phyloP scores from a whole-genome alignment of 1,140 invertebrate genomes.

The Planococcus citri region DNA sequence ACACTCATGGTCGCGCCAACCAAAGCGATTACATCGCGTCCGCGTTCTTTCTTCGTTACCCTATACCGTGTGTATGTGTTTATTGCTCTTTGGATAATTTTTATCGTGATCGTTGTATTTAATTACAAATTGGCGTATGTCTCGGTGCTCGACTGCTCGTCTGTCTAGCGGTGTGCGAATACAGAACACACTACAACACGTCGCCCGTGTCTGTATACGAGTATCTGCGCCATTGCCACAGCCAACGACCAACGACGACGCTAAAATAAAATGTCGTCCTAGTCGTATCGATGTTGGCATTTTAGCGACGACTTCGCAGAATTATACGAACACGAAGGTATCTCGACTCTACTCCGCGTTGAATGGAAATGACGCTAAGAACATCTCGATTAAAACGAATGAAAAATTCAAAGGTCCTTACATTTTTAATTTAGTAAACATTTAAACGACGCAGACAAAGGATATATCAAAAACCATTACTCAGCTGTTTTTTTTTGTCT shows the following conservation, averaged over 20 bases:
- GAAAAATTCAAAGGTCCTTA: neutral
- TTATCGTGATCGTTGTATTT: slow-evolving; percentile 10
- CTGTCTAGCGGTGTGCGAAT: neutral
- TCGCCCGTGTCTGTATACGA: no score
- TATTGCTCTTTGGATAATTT: neutral
- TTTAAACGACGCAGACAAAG: neutral
- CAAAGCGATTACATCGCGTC: slow-evolving; percentile 9
- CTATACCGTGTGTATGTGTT: neutral
- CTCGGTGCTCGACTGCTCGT: neutral
- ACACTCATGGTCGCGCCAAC: slow-evolving; percentile 16
- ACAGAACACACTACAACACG: neutral
- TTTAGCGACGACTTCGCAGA: no score
- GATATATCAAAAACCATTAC: slow-evolving; percentile 3
- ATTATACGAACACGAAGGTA: no score
- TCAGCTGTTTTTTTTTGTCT: neutral
- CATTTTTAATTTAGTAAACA: neutral
- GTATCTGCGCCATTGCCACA: no score
- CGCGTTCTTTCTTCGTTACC: slow-evolving; percentile 12
- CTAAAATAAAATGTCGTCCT: no score
- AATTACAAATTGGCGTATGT: slow-evolving; percentile 10
- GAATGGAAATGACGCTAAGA: no score
- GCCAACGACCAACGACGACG: no score
- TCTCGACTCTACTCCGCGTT: no score
- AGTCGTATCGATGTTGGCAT: no score
- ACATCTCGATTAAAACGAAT: neutral